Percentiles rank a stretch among this genome's conserved stretches.
These are phyloP conservation scores for Lepidocolaptes lacrymiger DNA, from an alignment of 2,797 vertebrate species.

Conservation along the genomic window DNA sequence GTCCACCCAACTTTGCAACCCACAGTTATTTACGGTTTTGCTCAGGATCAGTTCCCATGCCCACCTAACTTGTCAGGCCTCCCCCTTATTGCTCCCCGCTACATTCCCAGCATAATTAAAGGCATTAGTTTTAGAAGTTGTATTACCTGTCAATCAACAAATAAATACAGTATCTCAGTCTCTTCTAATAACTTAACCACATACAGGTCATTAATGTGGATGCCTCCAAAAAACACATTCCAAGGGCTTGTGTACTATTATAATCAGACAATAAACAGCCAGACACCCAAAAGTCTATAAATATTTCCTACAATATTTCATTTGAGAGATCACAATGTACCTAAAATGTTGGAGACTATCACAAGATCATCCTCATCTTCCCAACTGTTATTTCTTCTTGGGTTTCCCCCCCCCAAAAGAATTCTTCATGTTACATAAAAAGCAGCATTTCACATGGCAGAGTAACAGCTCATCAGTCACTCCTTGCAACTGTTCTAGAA, in stretches of 20 bases:
- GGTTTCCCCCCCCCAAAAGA: neutral
- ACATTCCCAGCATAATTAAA: neutral
- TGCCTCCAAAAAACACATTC: neutral
- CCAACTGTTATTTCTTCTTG: neutral
- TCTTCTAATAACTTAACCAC: neutral
- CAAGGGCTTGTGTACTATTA: neutral
- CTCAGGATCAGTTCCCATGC: neutral
- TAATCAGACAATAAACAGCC: neutral
- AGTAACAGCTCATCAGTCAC: neutral
- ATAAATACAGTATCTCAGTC: neutral
- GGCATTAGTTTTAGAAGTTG: neutral
- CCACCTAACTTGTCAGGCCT: neutral
- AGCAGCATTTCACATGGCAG: neutral
- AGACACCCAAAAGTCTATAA: neutral
- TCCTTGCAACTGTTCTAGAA: neutral
- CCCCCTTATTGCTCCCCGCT: neutral
- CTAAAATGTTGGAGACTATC: neutral
- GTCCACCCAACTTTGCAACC: neutral
- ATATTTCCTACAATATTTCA: neutral
- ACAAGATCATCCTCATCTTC: neutral
- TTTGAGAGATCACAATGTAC: neutral
- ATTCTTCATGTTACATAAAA: neutral
- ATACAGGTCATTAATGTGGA: neutral
- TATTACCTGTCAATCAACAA: neutral
- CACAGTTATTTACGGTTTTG: neutral